Evolutionary conservation across 2,888 invertebrate species (phyloP).

Genomic region (Crematogaster levior): DNA sequence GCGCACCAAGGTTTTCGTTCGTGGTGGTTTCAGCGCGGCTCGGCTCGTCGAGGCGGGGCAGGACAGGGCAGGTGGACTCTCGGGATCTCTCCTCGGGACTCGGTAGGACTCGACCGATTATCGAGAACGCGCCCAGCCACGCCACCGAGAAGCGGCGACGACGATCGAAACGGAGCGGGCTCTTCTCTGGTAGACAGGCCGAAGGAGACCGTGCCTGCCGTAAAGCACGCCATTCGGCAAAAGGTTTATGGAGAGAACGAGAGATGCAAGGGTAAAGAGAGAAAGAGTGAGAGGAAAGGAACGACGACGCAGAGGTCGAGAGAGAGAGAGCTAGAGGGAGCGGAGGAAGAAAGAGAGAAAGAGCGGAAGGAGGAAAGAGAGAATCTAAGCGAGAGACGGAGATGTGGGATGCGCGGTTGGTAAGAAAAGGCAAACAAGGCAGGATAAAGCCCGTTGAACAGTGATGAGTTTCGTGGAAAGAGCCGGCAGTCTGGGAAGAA

Average conservation of each 20-base stretch:
- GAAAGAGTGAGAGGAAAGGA: conserved; percentile 49
- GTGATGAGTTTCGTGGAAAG: conserved; percentile 80
- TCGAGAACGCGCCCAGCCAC: conserved; percentile 71
- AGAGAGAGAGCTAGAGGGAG: conserved; percentile 47
- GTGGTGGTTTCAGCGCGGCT: conserved; percentile 11
- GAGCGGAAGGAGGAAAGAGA: conserved; percentile 38
- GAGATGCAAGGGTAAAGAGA: conserved; percentile 27
- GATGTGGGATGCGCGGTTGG: conserved; percentile 63
- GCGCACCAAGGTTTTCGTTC: conserved; percentile 52
- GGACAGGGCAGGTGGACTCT: conserved; percentile 68
- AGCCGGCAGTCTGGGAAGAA: conserved; percentile 60
- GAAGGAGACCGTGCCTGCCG: conserved; percentile 66
- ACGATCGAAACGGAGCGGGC: conserved; percentile 69
- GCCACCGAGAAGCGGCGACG: conserved; percentile 66
- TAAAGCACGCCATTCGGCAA: conserved; percentile 75
- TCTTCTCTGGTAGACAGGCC: conserved; percentile 58
- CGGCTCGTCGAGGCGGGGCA: conserved; percentile 10
- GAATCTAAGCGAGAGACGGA: conserved; percentile 49
- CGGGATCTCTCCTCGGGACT: conserved; percentile 56
- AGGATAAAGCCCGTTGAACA: conserved; percentile 75
- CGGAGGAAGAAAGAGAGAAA: conserved; percentile 46
- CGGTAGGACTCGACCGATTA: conserved; percentile 70
- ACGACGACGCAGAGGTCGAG: conserved; percentile 41
- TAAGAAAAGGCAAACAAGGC: conserved; percentile 77
- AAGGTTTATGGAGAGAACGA: conserved; percentile 65